Evolutionary conservation across 2,888 invertebrate genomes (phyloP), one percentile per base, ranked within the genome.

Genomic region (Rhagonycha fulva): DNA sequence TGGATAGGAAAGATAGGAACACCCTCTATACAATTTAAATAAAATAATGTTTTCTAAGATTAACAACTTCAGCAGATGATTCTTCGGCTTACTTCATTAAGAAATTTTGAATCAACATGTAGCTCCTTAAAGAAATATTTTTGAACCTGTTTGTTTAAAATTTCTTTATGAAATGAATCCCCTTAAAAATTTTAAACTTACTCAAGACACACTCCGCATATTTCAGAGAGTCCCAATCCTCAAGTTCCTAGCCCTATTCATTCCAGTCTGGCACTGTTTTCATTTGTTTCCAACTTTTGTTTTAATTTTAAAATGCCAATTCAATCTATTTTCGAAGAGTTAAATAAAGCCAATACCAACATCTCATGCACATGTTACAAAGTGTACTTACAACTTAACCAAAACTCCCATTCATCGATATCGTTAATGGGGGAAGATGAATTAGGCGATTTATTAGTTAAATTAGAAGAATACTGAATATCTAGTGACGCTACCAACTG

Each of bases 401-500:
- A 87, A 74, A 82, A 76, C 75, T 87, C 86, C 87, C 87, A 88
- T 80, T 85, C 85, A 76, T 85, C 85, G 72, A 82, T 80, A 70
- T 85, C 84, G 71, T 81, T 82, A 74, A 75, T 75, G 32, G 84
- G 80, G 24, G 83, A 82, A 67, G 82, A 80, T 23, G 81, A 79
- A 75, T 81, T 79, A 24, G 30, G 67, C 70, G 76, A 73, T 73
- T 76, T 76, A 63, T 71, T 28, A 70, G 76, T 32, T 62, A 68
- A 63, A 62, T 61, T 74, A 24, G 76, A 76, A 73, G 78, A 66
- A 67, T 62, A 77, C 47, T 75, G 82, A 73, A 86, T 83, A 78
- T 87, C 86, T 82, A 87, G 81, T 73, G 87, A 85, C 60, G 84
- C 84, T 79, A 89, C 88, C 86, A 90, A 87, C 86, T 90, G 89